Evolutionary conservation across 1,140 invertebrate genomes (phyloP).

Genomic region (Aethina tumida): DNA sequence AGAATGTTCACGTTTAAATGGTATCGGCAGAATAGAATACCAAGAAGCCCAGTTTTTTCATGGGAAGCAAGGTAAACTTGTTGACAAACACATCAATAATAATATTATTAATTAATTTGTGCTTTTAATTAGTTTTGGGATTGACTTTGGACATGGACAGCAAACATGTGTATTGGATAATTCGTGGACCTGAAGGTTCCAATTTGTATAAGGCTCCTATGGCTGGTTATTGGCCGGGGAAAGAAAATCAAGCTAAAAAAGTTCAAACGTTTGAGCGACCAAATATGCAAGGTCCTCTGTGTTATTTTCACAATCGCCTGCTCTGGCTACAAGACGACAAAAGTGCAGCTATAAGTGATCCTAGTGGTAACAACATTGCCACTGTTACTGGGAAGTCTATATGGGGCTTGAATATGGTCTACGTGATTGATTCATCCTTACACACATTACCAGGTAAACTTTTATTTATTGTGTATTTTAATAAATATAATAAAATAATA

Average conservation of each 20-base stretch:
- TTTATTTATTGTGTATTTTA: not conserved
- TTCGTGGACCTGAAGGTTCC: constrained; percentile 63
- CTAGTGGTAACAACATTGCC: constrained; percentile 64
- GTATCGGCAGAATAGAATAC: constrained; percentile 58
- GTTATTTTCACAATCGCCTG: constrained; percentile 68
- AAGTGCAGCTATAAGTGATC: constrained; percentile 67
- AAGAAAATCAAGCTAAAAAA: constrained; percentile 22
- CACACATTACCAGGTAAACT: constrained; percentile 44
- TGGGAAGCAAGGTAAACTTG: constrained; percentile 56
- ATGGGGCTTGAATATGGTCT: constrained; percentile 56
- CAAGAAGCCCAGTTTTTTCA: constrained; percentile 65
- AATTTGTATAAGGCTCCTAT: constrained; percentile 57
- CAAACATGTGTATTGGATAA: constrained; percentile 68
- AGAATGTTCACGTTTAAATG: constrained; percentile 68
- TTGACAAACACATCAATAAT: constrained; percentile 1
- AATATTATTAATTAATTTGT: not conserved
- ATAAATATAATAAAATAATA: not conserved
- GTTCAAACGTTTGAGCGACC: constrained; percentile 40
- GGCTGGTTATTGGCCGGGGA: constrained; percentile 37
- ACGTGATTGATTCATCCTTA: constrained; percentile 59
- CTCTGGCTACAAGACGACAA: constrained; percentile 72
- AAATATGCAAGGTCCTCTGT: constrained; percentile 52
- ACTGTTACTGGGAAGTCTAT: constrained; percentile 52
- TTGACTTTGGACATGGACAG: constrained; percentile 68
- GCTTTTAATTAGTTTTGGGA: constrained; percentile 56